phyloP scores from a whole-genome alignment of 2,888 invertebrate genomes.

The Limnephilus lunatus region DNA sequence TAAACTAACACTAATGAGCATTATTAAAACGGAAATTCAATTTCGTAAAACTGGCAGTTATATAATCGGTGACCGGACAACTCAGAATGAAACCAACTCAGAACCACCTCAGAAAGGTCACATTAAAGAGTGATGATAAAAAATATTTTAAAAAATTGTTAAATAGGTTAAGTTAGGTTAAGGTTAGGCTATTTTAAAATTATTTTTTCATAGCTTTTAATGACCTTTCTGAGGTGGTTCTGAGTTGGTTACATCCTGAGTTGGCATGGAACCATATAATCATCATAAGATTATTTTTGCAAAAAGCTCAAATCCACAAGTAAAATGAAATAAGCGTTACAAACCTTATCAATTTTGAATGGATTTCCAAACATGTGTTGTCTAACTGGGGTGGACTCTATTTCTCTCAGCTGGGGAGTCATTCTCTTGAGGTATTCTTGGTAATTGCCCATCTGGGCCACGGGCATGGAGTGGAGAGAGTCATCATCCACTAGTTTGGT shows the following conservation, averaged over 20 bases:
- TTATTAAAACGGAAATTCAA: neutral
- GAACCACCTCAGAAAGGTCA: no score
- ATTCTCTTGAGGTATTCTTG: constrained; percentile 98
- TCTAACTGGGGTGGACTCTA: constrained; percentile 95
- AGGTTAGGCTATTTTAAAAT: no score
- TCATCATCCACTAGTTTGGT: constrained; percentile 91
- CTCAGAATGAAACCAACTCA: no score
- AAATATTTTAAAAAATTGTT: no score
- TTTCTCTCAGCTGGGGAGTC: constrained; percentile 93
- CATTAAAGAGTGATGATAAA: no score
- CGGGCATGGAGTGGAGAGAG: constrained; percentile 95
- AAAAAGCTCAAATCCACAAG: neutral
- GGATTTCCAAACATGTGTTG: constrained; percentile 99
- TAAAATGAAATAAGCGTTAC: constrained; percentile 62
- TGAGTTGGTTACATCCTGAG: no score
- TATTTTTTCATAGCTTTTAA: no score
- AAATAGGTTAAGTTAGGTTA: no score
- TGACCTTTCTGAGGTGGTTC: no score
- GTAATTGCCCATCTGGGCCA: constrained; percentile 99
- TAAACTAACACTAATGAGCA: neutral
- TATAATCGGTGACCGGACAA: no score
- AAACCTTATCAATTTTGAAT: constrained; percentile 97
- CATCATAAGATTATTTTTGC: neutral
- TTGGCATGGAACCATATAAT: no score
- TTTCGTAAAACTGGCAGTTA: neutral